Percentiles rank a stretch among this genome's conserved stretches.
These are phyloP conservation scores for Solea solea DNA, from an alignment of 2,113 vertebrate species.

Conservation along the genomic window DNA sequence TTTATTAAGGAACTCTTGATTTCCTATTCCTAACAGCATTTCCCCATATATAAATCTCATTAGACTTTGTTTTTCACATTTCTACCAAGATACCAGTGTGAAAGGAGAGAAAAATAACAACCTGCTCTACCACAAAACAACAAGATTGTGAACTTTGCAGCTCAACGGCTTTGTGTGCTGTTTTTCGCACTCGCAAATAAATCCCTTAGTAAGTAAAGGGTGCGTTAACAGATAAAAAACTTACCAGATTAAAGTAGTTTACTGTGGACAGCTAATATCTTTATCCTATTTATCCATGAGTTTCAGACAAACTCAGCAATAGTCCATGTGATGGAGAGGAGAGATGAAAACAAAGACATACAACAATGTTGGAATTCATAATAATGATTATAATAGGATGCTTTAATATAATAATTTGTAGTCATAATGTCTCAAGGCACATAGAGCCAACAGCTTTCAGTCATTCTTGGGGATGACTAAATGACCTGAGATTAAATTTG, in stretches of 20 bases:
- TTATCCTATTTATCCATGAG: too few relatives aligned
- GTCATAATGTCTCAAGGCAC: too few relatives aligned
- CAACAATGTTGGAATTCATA: too few relatives aligned
- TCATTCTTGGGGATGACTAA: too few relatives aligned
- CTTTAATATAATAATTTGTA: too few relatives aligned
- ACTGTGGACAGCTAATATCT: too few relatives aligned
- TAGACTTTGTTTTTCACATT: constrained; percentile 2
- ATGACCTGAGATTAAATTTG: too few relatives aligned
- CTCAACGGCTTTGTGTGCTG: neutral
- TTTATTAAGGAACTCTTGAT: neutral
- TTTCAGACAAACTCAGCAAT: too few relatives aligned
- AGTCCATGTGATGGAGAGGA: too few relatives aligned
- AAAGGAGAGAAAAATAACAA: neutral
- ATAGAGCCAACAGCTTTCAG: too few relatives aligned
- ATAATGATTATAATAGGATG: too few relatives aligned
- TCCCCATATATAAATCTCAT: constrained; percentile 10
- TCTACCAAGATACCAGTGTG: neutral
- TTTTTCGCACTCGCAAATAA: neutral
- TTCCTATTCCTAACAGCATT: constrained; percentile 1
- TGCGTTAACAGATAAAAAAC: neutral
- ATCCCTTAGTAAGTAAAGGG: neutral
- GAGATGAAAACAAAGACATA: too few relatives aligned
- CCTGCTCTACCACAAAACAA: constrained; percentile 19
- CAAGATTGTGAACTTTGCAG: constrained; percentile 3
- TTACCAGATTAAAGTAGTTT: neutral